Evolutionary conservation across 2,797 vertebrate species (phyloP).

Genomic region (Cyprinella venusta): DNA sequence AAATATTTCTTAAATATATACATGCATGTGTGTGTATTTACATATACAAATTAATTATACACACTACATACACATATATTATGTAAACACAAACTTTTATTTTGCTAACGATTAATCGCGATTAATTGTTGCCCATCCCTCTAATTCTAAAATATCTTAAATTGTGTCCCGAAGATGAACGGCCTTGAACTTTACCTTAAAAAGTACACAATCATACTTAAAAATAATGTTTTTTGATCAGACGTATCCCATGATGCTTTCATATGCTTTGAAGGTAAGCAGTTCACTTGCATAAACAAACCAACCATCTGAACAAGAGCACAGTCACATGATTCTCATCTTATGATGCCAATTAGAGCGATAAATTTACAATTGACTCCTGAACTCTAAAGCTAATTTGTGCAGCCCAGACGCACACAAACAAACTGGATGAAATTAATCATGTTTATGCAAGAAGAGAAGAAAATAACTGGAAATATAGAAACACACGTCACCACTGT

Average conservation of each 20-base stretch:
- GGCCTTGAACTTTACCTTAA: background rate
- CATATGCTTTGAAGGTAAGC: background rate
- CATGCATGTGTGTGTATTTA: too few species aligned
- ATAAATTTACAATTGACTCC: conserved; percentile 16
- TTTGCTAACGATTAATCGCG: too few species aligned
- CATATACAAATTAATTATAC: too few species aligned
- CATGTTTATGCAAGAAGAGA: conserved; percentile 14
- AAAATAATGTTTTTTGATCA: background rate
- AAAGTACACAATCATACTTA: background rate
- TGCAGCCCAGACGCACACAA: conserved; percentile 13
- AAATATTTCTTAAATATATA: too few species aligned
- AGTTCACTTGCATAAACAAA: background rate
- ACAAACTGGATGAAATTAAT: background rate
- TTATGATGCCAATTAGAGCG: conserved; percentile 30
- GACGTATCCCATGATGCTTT: background rate
- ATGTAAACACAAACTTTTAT: too few species aligned
- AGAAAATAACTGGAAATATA: conserved; percentile 11
- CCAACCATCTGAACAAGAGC: conserved; percentile 18
- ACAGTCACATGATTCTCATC: conserved; percentile 1
- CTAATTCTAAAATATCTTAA: too few species aligned
- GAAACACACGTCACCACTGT: conserved; percentile 3
- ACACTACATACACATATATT: too few species aligned
- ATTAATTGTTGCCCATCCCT: too few species aligned
- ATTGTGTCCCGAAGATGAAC: too few species aligned
- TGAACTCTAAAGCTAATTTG: conserved; percentile 10